Evolutionary conservation across 2,888 invertebrate species (phyloP).

Genomic region (Zootermopsis nevadensis): DNA sequence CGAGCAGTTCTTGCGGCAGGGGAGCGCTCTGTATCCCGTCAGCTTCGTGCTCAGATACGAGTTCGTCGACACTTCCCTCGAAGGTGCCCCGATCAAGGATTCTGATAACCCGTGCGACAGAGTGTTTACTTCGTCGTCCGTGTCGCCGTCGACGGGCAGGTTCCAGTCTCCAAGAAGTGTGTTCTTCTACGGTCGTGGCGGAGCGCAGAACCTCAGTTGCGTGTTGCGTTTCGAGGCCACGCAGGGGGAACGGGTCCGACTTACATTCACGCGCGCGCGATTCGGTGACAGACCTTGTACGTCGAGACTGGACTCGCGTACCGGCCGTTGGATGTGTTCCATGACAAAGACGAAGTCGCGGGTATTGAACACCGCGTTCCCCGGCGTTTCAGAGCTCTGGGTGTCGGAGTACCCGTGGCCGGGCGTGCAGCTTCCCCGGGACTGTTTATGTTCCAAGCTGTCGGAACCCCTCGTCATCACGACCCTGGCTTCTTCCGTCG

Average conservation of each 20-base stretch:
- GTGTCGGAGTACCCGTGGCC: conserved; percentile 79
- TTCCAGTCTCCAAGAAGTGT: conserved; percentile 83
- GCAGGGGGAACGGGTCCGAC: conserved; percentile 74
- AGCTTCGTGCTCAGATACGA: conserved; percentile 84
- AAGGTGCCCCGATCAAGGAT: conserved; percentile 70
- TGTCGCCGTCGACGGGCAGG: conserved; percentile 64
- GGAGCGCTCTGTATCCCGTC: conserved; percentile 83
- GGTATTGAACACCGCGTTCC: conserved; percentile 55
- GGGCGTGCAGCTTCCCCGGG: conserved; percentile 74
- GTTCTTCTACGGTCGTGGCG: conserved; percentile 85
- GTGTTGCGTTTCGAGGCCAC: conserved; percentile 80
- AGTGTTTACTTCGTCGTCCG: conserved; percentile 59
- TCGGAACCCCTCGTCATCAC: conserved; percentile 73
- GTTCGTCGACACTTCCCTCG: conserved; percentile 81
- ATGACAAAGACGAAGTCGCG: conserved; percentile 62
- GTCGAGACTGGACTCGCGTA: conserved; percentile 74
- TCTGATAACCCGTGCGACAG: conserved; percentile 74
- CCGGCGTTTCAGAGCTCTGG: conserved; percentile 71
- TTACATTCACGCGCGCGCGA: conserved; percentile 75
- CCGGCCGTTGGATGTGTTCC: conserved; percentile 76
- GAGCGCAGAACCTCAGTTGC: conserved; percentile 80
- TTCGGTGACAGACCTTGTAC: conserved; percentile 77
- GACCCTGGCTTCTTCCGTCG: conserved; percentile 75
- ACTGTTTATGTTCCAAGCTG: conserved; percentile 79
- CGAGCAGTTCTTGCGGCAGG: conserved; percentile 79